phyloP scores from a whole-genome alignment of 2,888 invertebrate species.

The Autographa pulchrina region DNA sequence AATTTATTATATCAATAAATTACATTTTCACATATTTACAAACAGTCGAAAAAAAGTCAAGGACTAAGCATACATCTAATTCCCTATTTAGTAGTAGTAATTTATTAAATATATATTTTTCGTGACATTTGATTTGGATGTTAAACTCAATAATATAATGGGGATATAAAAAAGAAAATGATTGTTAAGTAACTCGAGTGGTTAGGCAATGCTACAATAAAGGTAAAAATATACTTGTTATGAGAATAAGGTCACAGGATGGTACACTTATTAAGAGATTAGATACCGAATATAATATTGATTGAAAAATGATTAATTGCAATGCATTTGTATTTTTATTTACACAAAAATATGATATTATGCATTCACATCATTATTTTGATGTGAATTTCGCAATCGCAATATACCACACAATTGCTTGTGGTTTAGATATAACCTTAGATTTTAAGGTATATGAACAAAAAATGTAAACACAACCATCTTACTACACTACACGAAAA shows the following conservation, averaged over 20 bases:
- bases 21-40: slow-evolving; percentile 66
- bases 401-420: slow-evolving; percentile 22
- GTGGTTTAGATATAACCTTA: slow-evolving; percentile 33
- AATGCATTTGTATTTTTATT: slow-evolving; percentile 61
- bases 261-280: slow-evolving; percentile 36
- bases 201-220: slow-evolving; percentile 38
- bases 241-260: slow-evolving; percentile 31
- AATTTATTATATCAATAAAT: slow-evolving; percentile 71
- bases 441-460: slow-evolving; percentile 23
- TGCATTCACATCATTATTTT: slow-evolving; percentile 43
- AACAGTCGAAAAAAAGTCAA: slow-evolving; percentile 55
- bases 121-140: slow-evolving; percentile 58
- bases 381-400: slow-evolving; percentile 31
- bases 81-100: slow-evolving; percentile 43
- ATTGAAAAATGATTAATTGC: slow-evolving; percentile 61
- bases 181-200: slow-evolving; percentile 46
- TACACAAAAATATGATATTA: slow-evolving; percentile 58
- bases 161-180: slow-evolving; percentile 54
- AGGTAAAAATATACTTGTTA: slow-evolving; percentile 29
- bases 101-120: slow-evolving; percentile 40
- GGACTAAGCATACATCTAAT: slow-evolving; percentile 50
- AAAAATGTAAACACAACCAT: slow-evolving; percentile 62
- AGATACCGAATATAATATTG: slow-evolving; percentile 57
- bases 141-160: slow-evolving; percentile 37
- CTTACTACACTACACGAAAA: slow-evolving; percentile 42